phyloP scores from a whole-genome alignment of 1,140 invertebrate genomes.

The Camponotus floridanus region DNA sequence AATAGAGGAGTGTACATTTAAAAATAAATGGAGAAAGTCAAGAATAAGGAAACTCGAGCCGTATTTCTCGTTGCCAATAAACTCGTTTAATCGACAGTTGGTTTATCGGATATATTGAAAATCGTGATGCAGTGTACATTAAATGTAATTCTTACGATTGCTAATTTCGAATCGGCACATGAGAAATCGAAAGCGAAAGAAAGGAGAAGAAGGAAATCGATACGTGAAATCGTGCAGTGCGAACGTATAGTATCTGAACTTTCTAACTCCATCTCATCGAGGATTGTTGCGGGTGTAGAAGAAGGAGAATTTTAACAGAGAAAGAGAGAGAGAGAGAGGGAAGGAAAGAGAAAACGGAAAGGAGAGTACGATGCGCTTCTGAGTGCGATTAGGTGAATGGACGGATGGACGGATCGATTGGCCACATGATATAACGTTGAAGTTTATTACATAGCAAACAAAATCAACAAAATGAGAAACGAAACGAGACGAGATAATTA shows the following conservation, averaged over 20 bases:
- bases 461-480: not conserved
- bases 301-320: conserved; percentile 45
- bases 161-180: conserved; percentile 28
- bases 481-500: not conserved
- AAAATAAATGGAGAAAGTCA: conserved; percentile 28
- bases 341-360: conserved; percentile 16
- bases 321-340: conserved; percentile 14
- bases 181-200: too few species aligned
- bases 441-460: conserved; percentile 29
- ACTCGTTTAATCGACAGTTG: conserved; percentile 43
- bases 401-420: conserved; percentile 42
- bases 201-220: not conserved
- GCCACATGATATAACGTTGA: conserved; percentile 21
- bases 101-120: conserved; percentile 32
- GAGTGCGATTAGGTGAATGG: conserved; percentile 13
- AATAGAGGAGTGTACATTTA: not conserved
- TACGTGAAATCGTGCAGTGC: conserved; percentile 12
- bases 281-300: not conserved
- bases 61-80: conserved; percentile 45
- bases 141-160: conserved; percentile 48
- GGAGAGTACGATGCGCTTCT: conserved; percentile 20
- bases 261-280: conserved; percentile 1
- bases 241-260: conserved; percentile 17
- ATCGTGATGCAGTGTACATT: conserved; percentile 52
- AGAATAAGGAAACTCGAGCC: not conserved